Conservation (phyloP, 2,888 invertebrate genomes). For the Tetragonisca angustula region DNA sequence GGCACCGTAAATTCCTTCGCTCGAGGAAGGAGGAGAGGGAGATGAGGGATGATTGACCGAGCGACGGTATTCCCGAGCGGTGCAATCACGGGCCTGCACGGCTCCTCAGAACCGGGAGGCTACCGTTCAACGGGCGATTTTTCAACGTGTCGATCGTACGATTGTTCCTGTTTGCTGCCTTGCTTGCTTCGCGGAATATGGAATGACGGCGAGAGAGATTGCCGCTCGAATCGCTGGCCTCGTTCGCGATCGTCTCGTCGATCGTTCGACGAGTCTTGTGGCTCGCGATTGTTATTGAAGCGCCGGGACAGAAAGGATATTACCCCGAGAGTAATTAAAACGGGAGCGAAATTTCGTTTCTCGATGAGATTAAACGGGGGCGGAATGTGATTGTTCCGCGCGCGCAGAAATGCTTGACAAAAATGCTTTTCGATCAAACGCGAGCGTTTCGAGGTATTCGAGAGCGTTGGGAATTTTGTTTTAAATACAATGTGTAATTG, state of each 20-base stretch:
- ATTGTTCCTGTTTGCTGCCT: background rate
- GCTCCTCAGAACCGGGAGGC: background rate
- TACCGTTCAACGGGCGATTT: background rate
- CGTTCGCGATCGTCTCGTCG: background rate
- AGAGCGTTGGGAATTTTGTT: no score
- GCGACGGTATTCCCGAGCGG: background rate
- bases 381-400: no score
- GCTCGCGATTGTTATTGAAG: background rate
- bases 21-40: conserved; percentile 20
- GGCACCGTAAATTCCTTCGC: conserved; percentile 24
- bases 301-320: background rate
- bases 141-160: background rate
- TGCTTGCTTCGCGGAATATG: background rate
- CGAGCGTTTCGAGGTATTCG: no score
- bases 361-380: background rate
- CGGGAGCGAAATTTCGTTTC: background rate
- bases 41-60: conserved; percentile 26
- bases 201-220: conserved; percentile 1
- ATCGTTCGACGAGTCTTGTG: background rate
- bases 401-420: no score
- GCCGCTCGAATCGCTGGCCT: background rate
- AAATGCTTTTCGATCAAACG: no score
- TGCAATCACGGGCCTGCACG: conserved; percentile 6
- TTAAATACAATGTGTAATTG: no score
- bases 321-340: background rate